Evolutionary conservation across 1,140 invertebrate genomes (phyloP).

Genomic region (Drosophila biarmipes): DNA sequence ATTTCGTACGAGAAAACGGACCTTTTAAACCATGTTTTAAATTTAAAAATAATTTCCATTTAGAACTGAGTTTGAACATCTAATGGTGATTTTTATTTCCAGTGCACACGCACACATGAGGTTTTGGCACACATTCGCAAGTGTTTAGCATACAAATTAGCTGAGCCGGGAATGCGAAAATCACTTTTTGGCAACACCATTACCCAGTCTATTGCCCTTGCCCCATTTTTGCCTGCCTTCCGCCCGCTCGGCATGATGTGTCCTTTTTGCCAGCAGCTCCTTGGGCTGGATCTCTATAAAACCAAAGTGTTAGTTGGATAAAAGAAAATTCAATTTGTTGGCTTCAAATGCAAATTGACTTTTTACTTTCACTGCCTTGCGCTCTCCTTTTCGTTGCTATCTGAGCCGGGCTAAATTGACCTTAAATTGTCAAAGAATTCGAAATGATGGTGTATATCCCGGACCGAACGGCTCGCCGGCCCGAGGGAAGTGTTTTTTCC

Average conservation of each 20-base stretch:
- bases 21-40: too few relatives aligned
- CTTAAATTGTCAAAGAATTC: constrained; percentile 50
- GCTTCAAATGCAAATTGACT: constrained; percentile 63
- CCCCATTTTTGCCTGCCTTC: constrained; percentile 13
- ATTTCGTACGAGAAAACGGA: too few relatives aligned
- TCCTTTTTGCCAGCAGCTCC: constrained; percentile 33
- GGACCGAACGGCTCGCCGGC: constrained; percentile 1
- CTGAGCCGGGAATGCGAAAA: constrained; percentile 74
- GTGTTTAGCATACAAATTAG: constrained; percentile 82
- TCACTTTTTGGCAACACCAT: constrained; percentile 74
- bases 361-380: constrained; percentile 37
- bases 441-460: constrained; percentile 41
- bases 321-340: constrained; percentile 69
- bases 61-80: background rate
- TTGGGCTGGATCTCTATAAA: constrained; percentile 49
- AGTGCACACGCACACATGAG: constrained; percentile 32
- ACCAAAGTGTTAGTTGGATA: constrained; percentile 66
- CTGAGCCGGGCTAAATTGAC: constrained; percentile 34
- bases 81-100: background rate
- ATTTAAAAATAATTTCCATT: background rate
- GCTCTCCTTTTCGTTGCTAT: constrained; percentile 19
- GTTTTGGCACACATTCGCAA: constrained; percentile 29
- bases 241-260: constrained; percentile 43
- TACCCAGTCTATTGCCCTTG: constrained; percentile 67
- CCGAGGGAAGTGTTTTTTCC: constrained; percentile 1